phyloP scores from a whole-genome alignment of 2,797 vertebrate species.

The Tenualosa thibaudeaui region DNA sequence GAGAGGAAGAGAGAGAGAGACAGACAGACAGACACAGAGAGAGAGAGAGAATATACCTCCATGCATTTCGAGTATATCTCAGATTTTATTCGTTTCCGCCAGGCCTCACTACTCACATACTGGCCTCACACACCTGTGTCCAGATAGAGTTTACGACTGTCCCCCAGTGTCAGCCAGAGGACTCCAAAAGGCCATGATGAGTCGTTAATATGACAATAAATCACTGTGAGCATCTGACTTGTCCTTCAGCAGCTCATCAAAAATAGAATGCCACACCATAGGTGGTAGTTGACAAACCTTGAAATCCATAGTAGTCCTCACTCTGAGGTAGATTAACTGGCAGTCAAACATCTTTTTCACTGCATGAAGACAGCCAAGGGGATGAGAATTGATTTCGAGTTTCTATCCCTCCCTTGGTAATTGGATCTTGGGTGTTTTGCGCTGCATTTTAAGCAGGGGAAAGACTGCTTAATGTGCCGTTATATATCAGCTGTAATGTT shows the following conservation, averaged over 20 bases:
- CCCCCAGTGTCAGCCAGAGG: neutral
- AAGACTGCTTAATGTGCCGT: slow-evolving; percentile 29
- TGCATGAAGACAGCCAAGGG: slow-evolving; percentile 36
- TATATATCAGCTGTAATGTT: slow-evolving; percentile 29
- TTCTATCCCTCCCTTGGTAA: neutral
- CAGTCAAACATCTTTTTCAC: slow-evolving; percentile 44
- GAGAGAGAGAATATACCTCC: neutral
- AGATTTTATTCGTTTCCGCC: neutral
- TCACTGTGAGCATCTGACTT: neutral
- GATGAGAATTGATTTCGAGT: slow-evolving; percentile 32
- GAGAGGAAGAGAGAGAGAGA: no score
- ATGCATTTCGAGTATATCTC: neutral
- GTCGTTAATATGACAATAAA: neutral
- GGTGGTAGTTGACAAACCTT: neutral
- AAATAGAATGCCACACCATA: neutral
- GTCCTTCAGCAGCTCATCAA: neutral
- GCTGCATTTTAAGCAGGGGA: slow-evolving; percentile 33
- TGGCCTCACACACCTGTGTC: neutral
- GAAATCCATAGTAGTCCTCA: neutral
- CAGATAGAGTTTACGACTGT: neutral
- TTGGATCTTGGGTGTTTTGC: slow-evolving; percentile 34
- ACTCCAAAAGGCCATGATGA: neutral
- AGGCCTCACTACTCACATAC: no score
- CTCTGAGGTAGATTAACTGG: slow-evolving; percentile 19
- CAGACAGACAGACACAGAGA: no score